A percentile compares a stretch with the other conserved stretches of the same genome.
phyloP scores from a whole-genome alignment of 35 echinoderm and acorn worm species.

The Apostichopus japonicus region DNA sequence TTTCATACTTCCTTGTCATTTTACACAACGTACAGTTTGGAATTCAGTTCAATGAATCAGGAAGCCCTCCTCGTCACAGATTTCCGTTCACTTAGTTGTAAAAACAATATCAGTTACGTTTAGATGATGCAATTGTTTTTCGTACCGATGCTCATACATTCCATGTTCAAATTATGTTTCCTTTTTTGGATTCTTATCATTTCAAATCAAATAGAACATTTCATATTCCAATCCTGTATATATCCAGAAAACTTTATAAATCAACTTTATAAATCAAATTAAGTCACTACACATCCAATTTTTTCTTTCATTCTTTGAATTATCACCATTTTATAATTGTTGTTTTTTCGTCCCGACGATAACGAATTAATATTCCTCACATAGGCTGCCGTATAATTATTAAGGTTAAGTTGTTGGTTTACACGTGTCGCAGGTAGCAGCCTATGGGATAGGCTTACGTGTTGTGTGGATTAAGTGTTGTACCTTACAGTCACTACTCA shows the following conservation, averaged over 20 bases:
- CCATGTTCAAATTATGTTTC: no score
- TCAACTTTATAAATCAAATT: no score
- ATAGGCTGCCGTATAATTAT: neutral
- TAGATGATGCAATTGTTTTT: neutral
- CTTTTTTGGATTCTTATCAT: no score
- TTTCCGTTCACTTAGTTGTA: neutral
- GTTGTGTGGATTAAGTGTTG: neutral
- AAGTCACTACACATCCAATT: no score
- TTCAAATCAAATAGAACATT: no score
- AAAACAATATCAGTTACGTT: neutral
- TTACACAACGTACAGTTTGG: neutral
- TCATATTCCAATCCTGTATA: no score
- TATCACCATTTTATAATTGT: no score
- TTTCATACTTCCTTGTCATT: neutral
- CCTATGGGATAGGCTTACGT: neutral
- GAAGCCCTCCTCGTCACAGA: neutral
- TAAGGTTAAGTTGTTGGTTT: neutral
- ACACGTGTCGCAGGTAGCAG: neutral
- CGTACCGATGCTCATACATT: neutral
- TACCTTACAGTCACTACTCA: neutral
- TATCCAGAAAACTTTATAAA: no score
- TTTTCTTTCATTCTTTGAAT: no score
- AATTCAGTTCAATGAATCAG: neutral
- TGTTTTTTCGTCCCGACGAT: no score
- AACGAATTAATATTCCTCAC: neutral